These are phyloP conservation scores for Barbus barbus DNA, from an alignment of 2,113 vertebrate species.

Conservation along the genomic window DNA sequence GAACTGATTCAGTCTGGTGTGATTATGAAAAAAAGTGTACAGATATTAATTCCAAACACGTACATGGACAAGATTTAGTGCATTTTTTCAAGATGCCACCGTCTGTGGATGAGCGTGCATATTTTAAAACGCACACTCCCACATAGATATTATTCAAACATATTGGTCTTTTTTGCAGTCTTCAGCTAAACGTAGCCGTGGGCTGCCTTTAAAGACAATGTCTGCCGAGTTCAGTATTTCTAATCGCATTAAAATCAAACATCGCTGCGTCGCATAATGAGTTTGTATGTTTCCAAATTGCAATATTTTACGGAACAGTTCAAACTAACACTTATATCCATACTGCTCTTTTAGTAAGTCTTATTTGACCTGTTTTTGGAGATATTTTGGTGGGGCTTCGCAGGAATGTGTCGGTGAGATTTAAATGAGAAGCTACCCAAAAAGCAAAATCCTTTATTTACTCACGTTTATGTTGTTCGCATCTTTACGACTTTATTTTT, in stretches of 20 bases:
- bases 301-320: not conserved
- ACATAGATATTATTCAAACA: not conserved
- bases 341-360: not conserved
- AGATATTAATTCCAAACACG: not conserved
- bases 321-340: not conserved
- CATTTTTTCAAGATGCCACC: not conserved
- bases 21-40: not conserved
- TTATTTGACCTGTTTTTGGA: not conserved
- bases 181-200: not conserved
- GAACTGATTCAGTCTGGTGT: not conserved
- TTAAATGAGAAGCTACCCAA: not conserved
- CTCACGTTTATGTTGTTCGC: not conserved
- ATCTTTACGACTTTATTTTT: not conserved
- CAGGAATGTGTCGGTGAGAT: slow-evolving; percentile 1
- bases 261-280: not conserved
- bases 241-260: not conserved
- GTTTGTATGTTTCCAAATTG: not conserved
- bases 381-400: not conserved
- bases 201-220: not conserved
- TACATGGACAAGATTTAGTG: slow-evolving; percentile 2
- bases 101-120: not conserved
- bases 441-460: not conserved
- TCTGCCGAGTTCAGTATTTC: not conserved
- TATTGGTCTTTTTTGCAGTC: not conserved
- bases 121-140: not conserved